Evolutionary conservation across 2,113 vertebrate genomes (phyloP).

Genomic region (Neofelis nebulosa): DNA sequence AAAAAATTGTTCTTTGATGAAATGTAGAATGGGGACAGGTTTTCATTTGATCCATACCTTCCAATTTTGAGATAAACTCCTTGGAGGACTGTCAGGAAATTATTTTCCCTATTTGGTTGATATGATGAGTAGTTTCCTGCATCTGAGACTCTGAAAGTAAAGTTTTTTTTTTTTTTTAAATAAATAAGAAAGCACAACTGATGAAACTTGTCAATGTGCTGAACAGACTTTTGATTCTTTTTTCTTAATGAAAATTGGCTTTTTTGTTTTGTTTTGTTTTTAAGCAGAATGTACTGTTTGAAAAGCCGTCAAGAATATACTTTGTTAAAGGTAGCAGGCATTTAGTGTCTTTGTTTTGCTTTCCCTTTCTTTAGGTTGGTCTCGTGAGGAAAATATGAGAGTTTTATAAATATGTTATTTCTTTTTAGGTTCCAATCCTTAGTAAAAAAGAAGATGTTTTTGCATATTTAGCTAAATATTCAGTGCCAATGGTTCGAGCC

Average conservation of each 20-base stretch:
- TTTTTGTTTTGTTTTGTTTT: not conserved
- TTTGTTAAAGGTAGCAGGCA: not conserved
- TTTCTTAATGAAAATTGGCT: slow-evolving; percentile 28
- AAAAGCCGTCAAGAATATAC: not conserved
- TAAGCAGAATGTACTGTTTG: not conserved
- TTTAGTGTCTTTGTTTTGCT: not conserved
- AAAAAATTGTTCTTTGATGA: not conserved
- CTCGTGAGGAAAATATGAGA: not conserved
- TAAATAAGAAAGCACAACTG: not conserved
- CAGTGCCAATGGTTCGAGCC: slow-evolving; percentile 86
- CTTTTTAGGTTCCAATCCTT: slow-evolving; percentile 87
- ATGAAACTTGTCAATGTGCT: not conserved
- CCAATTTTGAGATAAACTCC: slow-evolving; percentile 10
- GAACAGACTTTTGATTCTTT: not conserved
- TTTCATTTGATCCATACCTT: not conserved
- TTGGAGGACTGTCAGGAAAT: slow-evolving; percentile 18
- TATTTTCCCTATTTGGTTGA: not conserved
- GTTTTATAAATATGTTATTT: not conserved
- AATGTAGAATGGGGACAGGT: not conserved
- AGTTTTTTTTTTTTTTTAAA: not conserved
- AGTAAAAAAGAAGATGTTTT: slow-evolving; percentile 90
- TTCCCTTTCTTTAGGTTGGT: not conserved
- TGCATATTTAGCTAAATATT: slow-evolving; percentile 87
- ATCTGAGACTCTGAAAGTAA: not conserved
- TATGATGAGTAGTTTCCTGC: not conserved